Evolutionary conservation across 2,113 vertebrate genomes (phyloP).

Genomic region (Ammodramus savannarum): DNA sequence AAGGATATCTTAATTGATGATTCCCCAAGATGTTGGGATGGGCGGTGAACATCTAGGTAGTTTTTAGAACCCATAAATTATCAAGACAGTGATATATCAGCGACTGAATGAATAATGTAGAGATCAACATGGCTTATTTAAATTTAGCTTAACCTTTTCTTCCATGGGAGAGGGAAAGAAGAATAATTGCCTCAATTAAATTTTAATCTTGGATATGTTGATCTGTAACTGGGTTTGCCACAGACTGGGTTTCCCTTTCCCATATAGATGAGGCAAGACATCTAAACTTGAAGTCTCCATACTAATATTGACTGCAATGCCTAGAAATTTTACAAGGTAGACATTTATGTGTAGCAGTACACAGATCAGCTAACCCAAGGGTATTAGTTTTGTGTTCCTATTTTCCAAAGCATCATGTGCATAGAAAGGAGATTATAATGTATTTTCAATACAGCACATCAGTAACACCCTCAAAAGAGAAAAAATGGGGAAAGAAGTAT

Average conservation of each 20-base stretch:
- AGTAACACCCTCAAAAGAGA: fast-evolving
- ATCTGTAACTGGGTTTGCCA: conserved; percentile 31
- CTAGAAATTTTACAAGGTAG: background rate
- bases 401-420: background rate
- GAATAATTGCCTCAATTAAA: conserved; percentile 74
- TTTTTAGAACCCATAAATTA: conserved; percentile 63
- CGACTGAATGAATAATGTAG: conserved; percentile 69
- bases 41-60: conserved; percentile 28
- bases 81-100: conserved; percentile 66
- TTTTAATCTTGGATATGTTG: conserved; percentile 70
- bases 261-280: background rate
- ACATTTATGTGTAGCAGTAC: background rate
- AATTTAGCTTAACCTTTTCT: conserved; percentile 76
- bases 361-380: background rate
- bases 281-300: background rate
- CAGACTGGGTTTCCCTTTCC: background rate
- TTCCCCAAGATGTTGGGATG: background rate
- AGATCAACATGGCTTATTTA: conserved; percentile 70
- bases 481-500: background rate
- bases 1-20: conserved; percentile 25
- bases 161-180: conserved; percentile 52
- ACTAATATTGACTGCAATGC: background rate
- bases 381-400: background rate
- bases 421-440: background rate
- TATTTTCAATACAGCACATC: background rate